Base-by-base conservation (phyloP, 1,140 invertebrate genomes). In the Ptiloglossa arizonensis region DNA sequence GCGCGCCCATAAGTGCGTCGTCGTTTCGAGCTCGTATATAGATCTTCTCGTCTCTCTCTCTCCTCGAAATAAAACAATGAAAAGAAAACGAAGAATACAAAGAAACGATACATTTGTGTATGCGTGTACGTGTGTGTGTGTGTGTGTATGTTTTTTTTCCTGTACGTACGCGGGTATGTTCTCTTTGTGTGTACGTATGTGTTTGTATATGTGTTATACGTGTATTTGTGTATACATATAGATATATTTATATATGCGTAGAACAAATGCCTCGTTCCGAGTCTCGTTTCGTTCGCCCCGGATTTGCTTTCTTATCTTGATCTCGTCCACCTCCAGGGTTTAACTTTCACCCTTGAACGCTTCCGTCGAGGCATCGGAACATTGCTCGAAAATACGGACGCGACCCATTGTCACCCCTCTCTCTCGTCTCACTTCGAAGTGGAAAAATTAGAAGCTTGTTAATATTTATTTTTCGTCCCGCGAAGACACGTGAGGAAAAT, bases 281-380 rank as follows among this genome's bases (percentile, higher is more conserved):
- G 13, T 44, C 59, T 22, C n/a, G 19, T 13, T 35, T 48, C 19
- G 17, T 19, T 68, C n/a, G 11, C 2, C n/a, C n/a, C n/a, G n/a
- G n/a, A n/a, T n/a, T n/a, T n/a, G n/a, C n/a, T n/a, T n/a, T 24
- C 32, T 35, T 2, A 48, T n/a, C 13, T 27, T n/a, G 19, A 17
- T 35, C 73, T 75, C 56, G 70, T 80, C 75, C 76, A 84, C 69
- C 82, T 83, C 70, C 80, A 82, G 22, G 44, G 46, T 50, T 57
- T n/a, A n/a, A n/a, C n/a, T n/a, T 41, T 64, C 52, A 24, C 38
- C 24, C 13, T 29, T n/a, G 41, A 6, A 32, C 15, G 19, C 44
- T n/a, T 27, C 48, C 29, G 66, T 29, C 69, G 69, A 81, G 48
- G 59, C 57, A 9, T 38, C 64, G 44, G 8, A 69, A 38, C n/a